Evolutionary conservation across 2,888 invertebrate genomes (phyloP).

Genomic region (Dendrolimus houi): DNA sequence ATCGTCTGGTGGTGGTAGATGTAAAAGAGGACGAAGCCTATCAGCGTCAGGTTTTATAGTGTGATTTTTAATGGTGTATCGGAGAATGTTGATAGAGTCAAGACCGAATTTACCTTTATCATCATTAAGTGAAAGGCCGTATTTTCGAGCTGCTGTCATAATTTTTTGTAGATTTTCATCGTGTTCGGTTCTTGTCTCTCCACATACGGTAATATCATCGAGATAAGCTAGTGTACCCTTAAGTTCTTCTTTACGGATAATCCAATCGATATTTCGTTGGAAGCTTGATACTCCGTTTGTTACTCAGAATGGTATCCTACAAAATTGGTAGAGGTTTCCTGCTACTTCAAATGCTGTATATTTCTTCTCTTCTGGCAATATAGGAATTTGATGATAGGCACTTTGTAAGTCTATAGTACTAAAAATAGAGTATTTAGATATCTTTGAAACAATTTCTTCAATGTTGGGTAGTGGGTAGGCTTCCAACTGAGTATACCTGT

Average conservation of each 20-base stretch:
- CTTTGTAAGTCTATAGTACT: no score
- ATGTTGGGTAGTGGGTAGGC: not conserved
- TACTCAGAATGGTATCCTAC: no score
- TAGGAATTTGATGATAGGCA: no score
- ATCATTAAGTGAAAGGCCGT: conserved; percentile 1
- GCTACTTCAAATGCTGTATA: no score
- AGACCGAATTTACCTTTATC: not conserved
- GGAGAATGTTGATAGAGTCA: conserved; percentile 4
- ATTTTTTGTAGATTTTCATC: not conserved
- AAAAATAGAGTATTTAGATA: no score
- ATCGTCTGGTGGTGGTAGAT: conserved; percentile 6
- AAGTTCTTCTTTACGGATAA: not conserved
- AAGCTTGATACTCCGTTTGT: no score
- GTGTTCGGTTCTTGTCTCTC: not conserved
- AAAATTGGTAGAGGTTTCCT: no score
- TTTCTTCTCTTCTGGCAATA: no score
- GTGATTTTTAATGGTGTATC: conserved; percentile 8
- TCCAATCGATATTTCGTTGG: not conserved
- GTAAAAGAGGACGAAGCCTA: conserved; percentile 8
- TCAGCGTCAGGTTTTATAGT: conserved; percentile 10
- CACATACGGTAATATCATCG: not conserved
- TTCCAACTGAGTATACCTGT: not conserved
- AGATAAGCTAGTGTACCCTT: not conserved
- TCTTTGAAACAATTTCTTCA: no score
- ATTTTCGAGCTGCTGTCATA: not conserved